phyloP scores from a whole-genome alignment of 2,888 invertebrate species.

The Zaprionus bogoriensis region DNA sequence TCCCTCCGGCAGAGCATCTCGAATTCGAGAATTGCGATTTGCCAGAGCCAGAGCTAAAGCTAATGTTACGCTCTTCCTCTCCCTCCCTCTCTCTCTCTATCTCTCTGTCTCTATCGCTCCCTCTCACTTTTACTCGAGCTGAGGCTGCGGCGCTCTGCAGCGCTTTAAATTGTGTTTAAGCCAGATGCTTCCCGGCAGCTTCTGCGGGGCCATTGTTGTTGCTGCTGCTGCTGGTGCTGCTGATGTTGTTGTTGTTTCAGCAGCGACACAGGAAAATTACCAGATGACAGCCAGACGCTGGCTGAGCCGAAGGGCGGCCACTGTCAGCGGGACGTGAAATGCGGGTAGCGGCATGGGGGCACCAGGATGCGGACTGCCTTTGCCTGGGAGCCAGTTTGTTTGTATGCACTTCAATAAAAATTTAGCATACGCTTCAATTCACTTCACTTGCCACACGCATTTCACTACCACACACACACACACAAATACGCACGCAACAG shows the following conservation, averaged over 20 bases:
- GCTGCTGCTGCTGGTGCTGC: constrained; percentile 14
- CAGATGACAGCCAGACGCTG: constrained; percentile 36
- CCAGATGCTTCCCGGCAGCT: constrained; percentile 17
- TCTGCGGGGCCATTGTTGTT: constrained; percentile 19
- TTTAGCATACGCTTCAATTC: constrained; percentile 72
- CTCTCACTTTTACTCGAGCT: too few relatives aligned
- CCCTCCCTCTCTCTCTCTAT: too few relatives aligned
- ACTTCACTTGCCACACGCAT: constrained; percentile 61
- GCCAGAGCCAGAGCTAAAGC: constrained; percentile 1
- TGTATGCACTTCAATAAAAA: constrained; percentile 74
- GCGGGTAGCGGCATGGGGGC: too few relatives aligned
- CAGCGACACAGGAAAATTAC: constrained; percentile 45
- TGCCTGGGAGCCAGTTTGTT: constrained; percentile 58
- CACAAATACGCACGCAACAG: constrained; percentile 11
- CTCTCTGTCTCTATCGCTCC: too few relatives aligned
- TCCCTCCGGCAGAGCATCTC: too few relatives aligned
- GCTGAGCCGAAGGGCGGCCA: constrained; percentile 12
- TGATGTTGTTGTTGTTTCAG: not conserved
- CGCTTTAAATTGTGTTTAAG: constrained; percentile 47
- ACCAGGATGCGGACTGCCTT: not conserved
- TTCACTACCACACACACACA: constrained; percentile 4
- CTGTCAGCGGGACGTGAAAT: constrained; percentile 21
- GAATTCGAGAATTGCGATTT: constrained; percentile 1
- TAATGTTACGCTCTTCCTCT: constrained; percentile 4
- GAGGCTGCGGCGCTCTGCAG: constrained; percentile 9